Evolutionary conservation across 2,113 vertebrate genomes (phyloP).

Genomic region (Lethenteron camtschaticum): DNA sequence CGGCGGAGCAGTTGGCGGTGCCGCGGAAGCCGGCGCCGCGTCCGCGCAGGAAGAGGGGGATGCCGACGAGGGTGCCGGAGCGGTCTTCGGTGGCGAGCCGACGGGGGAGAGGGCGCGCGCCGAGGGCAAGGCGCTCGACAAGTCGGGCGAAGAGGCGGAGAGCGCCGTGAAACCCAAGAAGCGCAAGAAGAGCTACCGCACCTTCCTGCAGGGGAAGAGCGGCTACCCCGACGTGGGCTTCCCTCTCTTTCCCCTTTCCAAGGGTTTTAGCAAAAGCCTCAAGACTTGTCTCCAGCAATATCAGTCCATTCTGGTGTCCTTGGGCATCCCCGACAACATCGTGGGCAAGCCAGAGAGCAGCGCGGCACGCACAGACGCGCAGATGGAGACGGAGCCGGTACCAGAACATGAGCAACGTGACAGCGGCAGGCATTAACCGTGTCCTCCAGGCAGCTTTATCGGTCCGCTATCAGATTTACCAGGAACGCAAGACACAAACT

Average conservation of each 20-base stretch:
- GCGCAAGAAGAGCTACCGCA: conserved; percentile 91
- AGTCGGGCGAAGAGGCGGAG: conserved; percentile 17
- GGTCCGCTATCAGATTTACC: no score
- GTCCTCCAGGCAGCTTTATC: no score
- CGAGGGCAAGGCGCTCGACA: conserved; percentile 15
- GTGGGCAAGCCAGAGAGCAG: conserved; percentile 26
- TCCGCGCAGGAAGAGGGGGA: conserved; percentile 15
- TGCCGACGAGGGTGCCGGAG: conserved; percentile 17
- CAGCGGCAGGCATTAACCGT: no score
- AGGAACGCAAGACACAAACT: no score
- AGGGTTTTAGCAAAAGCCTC: conserved; percentile 92
- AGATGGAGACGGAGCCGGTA: no score
- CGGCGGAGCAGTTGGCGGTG: conserved; percentile 38
- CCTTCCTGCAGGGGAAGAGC: conserved; percentile 78
- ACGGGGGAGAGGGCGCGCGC: conserved; percentile 26
- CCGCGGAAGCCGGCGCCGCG: no score
- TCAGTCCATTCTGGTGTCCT: conserved; percentile 47
- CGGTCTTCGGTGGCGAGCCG: conserved; percentile 20
- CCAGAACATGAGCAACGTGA: no score
- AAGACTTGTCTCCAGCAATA: conserved; percentile 68
- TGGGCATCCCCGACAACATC: conserved; percentile 38
- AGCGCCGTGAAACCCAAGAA: conserved; percentile 92
- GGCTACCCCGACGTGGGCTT: conserved; percentile 94
- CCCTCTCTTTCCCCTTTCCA: conserved; percentile 87
- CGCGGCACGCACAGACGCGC: no score